These are phyloP conservation scores for Neuroscelio doddi DNA, from an alignment of 2,888 invertebrate genomes.

Conservation along the genomic window DNA sequence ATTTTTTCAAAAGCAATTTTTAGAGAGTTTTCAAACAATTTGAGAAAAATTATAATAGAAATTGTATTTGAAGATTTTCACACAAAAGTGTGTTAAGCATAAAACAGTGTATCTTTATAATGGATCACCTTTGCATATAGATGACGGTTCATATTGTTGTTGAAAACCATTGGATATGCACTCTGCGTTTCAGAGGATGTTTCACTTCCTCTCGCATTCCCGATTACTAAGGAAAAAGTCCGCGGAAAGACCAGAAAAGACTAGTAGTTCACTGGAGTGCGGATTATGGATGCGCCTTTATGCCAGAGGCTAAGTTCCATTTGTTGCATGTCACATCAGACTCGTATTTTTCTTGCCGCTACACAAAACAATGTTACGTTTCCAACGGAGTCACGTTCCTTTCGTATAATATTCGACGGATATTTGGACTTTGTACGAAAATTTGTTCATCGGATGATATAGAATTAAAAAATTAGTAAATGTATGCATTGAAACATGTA, in stretches of 20 bases:
- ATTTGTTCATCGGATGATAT: too few relatives aligned
- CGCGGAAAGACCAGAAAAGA: constrained; percentile 18
- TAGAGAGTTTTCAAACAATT: too few relatives aligned
- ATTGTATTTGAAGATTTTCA: too few relatives aligned
- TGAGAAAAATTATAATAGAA: too few relatives aligned
- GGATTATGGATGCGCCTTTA: constrained; percentile 40
- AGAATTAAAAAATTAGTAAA: too few relatives aligned
- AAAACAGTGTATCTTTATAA: too few relatives aligned
- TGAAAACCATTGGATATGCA: background rate
- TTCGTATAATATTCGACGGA: background rate
- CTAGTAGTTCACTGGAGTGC: constrained; percentile 28
- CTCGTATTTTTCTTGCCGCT: constrained; percentile 14
- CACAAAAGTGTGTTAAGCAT: too few relatives aligned
- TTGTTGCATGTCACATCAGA: constrained; percentile 37
- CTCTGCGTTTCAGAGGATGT: background rate
- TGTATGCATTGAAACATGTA: too few relatives aligned
- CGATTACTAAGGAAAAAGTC: constrained; percentile 27
- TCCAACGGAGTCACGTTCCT: background rate
- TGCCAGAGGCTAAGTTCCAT: constrained; percentile 33
- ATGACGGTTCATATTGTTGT: background rate
- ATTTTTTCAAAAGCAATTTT: too few relatives aligned
- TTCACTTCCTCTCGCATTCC: constrained; percentile 17
- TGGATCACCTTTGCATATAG: too few relatives aligned
- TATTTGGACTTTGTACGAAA: background rate
- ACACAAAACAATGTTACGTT: constrained; percentile 6